These are phyloP conservation scores for Bombus breviceps DNA, from an alignment of 1,140 invertebrate species.

Conservation along the genomic window DNA sequence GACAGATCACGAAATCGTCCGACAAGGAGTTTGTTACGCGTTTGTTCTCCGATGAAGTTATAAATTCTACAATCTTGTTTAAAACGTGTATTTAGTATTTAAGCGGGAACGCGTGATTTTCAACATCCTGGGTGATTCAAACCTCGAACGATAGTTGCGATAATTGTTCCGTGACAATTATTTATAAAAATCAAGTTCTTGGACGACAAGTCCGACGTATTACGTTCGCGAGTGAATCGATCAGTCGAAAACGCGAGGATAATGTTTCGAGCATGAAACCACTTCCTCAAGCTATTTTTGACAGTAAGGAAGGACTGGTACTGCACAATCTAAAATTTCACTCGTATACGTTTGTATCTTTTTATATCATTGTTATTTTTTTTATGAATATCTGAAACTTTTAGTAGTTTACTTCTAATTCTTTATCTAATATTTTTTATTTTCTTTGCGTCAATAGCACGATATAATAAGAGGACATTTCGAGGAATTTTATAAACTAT, in stretches of 20 bases:
- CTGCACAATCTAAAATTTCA: background rate
- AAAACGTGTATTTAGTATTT: too few relatives aligned
- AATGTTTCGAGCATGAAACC: background rate
- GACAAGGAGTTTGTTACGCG: background rate
- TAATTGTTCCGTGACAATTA: background rate
- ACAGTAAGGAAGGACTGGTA: background rate
- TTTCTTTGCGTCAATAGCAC: too few relatives aligned
- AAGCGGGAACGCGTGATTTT: background rate
- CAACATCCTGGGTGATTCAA: background rate
- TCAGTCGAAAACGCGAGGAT: background rate
- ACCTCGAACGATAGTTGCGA: background rate
- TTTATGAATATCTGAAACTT: background rate
- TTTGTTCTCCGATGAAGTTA: background rate
- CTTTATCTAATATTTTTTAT: too few relatives aligned
- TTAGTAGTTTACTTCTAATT: background rate
- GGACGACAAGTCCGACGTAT: background rate
- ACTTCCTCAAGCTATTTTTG: background rate
- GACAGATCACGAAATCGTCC: background rate
- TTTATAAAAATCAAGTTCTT: slow-evolving; percentile 21
- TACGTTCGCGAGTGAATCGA: background rate
- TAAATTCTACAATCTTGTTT: background rate
- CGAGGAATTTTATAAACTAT: too few relatives aligned
- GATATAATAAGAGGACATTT: too few relatives aligned
- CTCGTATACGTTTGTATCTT: background rate
- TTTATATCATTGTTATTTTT: background rate